phyloP scores from a whole-genome alignment of 2,113 vertebrate genomes.

The Lycaon pictus region DNA sequence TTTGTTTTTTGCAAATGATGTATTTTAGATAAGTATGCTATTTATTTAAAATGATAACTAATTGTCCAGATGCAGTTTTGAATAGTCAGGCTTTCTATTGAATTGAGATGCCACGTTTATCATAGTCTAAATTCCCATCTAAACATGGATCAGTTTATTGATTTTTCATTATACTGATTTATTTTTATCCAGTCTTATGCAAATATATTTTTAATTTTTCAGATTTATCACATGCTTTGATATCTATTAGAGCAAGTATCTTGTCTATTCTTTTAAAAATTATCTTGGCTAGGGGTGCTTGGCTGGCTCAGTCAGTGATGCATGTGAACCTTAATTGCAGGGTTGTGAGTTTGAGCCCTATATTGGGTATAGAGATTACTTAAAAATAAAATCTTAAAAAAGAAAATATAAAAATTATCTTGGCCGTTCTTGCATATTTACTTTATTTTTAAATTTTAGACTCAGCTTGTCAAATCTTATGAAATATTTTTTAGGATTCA shows the following conservation, averaged over 20 bases:
- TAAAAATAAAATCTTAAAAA: neutral
- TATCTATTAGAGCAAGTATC: neutral
- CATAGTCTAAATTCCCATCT: slow-evolving; percentile 34
- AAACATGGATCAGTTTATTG: neutral
- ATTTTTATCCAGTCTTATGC: slow-evolving; percentile 41
- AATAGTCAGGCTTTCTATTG: slow-evolving; percentile 25
- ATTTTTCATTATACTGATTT: slow-evolving; percentile 3
- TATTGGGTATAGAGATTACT: neutral
- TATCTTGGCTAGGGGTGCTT: neutral
- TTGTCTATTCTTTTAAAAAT: slow-evolving; percentile 35
- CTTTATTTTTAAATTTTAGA: slow-evolving; percentile 51
- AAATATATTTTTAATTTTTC: slow-evolving; percentile 54
- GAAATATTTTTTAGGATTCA: neutral
- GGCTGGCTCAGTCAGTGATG: neutral
- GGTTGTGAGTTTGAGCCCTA: neutral
- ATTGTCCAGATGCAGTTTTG: neutral
- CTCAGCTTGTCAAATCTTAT: slow-evolving; percentile 18
- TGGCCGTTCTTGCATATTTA: slow-evolving; percentile 10
- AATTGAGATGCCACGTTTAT: neutral
- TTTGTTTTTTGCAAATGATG: slow-evolving; percentile 27
- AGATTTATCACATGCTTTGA: slow-evolving; percentile 29
- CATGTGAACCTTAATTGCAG: neutral
- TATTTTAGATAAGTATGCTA: neutral
- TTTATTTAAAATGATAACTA: slow-evolving; percentile 38
- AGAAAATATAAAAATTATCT: neutral